Evolutionary conservation across 2,113 vertebrate species (phyloP).

Genomic region (Paracyprichromis sp.): DNA sequence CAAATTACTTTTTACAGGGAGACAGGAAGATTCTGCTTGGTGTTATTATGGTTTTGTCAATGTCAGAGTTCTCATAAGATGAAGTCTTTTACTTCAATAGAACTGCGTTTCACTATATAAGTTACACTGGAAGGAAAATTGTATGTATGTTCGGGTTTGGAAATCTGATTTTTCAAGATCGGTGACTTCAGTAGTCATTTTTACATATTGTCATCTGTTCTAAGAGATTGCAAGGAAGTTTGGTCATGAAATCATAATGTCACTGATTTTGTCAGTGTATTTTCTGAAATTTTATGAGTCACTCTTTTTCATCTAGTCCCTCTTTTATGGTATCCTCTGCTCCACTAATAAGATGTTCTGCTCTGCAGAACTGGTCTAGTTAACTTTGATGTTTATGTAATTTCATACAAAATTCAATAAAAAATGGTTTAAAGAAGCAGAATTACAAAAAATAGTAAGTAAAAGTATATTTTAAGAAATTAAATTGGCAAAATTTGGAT

Average conservation of each 20-base stretch:
- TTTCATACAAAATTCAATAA: neutral
- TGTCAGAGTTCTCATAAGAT: neutral
- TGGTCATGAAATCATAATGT: neutral
- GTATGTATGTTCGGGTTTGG: neutral
- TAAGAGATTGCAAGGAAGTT: neutral
- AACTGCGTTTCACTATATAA: neutral
- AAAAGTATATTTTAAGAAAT: neutral
- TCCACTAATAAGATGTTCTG: neutral
- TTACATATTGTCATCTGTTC: neutral
- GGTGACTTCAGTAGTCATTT: neutral
- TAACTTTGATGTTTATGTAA: neutral
- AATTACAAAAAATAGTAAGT: neutral
- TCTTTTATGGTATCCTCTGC: neutral
- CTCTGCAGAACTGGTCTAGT: neutral
- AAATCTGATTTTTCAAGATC: neutral
- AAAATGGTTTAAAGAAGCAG: neutral
- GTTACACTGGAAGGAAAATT: neutral
- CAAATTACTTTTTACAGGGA: conserved; percentile 13
- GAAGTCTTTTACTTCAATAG: neutral
- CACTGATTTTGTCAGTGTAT: neutral
- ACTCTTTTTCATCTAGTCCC: neutral
- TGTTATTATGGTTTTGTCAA: conserved; percentile 6
- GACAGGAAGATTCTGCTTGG: conserved; percentile 2
- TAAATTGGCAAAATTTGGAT: neutral
- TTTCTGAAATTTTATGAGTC: neutral